Evolutionary conservation across 2,797 vertebrate species (phyloP).

Genomic region (Fringilla coelebs): DNA sequence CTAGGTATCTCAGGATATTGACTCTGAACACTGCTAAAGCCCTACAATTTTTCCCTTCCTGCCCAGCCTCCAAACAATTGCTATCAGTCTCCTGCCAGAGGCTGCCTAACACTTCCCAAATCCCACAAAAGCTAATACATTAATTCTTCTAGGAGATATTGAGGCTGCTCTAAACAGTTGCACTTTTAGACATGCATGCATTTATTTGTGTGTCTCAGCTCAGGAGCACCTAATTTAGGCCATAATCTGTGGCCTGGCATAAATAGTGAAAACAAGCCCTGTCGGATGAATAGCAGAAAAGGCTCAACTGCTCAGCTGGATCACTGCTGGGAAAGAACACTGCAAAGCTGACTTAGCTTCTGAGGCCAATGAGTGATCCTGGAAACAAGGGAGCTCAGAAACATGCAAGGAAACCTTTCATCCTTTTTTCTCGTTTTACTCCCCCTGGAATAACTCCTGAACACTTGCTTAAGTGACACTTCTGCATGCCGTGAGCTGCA

Average conservation of each 20-base stretch:
- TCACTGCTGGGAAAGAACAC: background rate
- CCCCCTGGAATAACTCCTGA: rapidly evolving
- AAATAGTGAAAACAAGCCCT: background rate
- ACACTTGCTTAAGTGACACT: background rate
- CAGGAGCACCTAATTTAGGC: background rate
- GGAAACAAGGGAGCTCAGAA: background rate
- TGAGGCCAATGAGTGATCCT: background rate
- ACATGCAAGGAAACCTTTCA: background rate
- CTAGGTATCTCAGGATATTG: background rate
- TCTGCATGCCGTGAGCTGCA: background rate
- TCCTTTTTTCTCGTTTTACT: background rate
- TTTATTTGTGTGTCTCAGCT: background rate
- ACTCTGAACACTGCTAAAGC: background rate
- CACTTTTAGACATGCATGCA: background rate
- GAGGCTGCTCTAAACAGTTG: background rate
- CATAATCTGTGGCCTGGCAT: background rate
- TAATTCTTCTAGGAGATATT: background rate
- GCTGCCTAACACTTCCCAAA: background rate
- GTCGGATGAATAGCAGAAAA: background rate
- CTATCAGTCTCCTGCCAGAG: background rate
- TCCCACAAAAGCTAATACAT: background rate
- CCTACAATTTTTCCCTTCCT: background rate
- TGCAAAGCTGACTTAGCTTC: background rate
- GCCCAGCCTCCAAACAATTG: background rate
- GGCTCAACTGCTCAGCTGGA: rapidly evolving